A percentile compares a stretch with the other conserved stretches of the same genome.
phyloP scores from a whole-genome alignment of 2,113 vertebrate species.

The Hylia prasina region DNA sequence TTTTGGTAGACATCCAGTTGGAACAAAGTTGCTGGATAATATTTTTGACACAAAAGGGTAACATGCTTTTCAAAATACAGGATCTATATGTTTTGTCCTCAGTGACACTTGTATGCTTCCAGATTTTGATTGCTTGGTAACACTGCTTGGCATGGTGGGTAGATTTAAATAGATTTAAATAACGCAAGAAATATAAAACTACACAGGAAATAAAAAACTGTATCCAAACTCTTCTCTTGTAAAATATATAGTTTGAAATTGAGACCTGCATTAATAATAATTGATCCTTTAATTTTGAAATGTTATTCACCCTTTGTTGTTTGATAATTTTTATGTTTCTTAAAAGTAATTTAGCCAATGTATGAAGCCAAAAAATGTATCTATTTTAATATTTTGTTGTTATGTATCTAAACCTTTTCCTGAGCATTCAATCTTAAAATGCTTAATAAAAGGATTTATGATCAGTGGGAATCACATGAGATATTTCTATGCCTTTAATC shows the following conservation, averaged over 20 bases:
- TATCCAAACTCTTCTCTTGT: background rate
- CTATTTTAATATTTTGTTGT: background rate
- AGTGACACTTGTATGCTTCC: slow-evolving; percentile 58
- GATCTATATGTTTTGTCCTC: slow-evolving; percentile 67
- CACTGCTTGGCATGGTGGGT: slow-evolving; percentile 58
- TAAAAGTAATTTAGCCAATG: background rate
- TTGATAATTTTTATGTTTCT: background rate
- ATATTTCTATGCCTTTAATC: background rate
- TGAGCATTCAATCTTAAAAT: background rate
- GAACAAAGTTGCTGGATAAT: slow-evolving; percentile 70
- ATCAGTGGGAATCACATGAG: background rate
- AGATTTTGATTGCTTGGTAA: slow-evolving; percentile 73
- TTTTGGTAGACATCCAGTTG: slow-evolving; percentile 73
- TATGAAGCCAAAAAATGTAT: background rate
- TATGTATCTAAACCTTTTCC: background rate
- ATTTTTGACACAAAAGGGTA: slow-evolving; percentile 72
- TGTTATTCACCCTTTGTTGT: background rate
- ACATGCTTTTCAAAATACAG: slow-evolving; percentile 60
- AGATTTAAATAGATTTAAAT: slow-evolving; percentile 51
- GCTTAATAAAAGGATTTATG: background rate
- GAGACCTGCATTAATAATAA: background rate
- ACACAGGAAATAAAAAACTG: slow-evolving; percentile 49
- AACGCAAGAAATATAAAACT: slow-evolving; percentile 15
- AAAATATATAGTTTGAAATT: background rate
- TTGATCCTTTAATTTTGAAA: background rate